Conservation (phyloP, 92 coral and sea anemone species). For the Siderastrea siderea region DNA sequence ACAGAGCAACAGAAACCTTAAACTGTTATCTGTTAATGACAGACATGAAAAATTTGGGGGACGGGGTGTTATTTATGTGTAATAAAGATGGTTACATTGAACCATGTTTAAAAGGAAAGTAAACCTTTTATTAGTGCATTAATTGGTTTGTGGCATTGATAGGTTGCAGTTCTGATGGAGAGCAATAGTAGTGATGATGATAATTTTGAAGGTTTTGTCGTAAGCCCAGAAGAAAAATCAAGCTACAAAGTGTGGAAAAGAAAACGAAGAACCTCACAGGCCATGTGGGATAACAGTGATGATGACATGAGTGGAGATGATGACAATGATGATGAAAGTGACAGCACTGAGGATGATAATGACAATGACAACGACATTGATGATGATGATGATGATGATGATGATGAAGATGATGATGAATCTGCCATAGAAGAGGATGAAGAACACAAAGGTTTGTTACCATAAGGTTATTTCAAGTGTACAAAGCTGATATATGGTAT, state of each 20-base stretch:
- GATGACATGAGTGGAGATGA: conserved; percentile 20
- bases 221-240: conserved; percentile 47
- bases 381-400: conserved; percentile 8
- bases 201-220: conserved; percentile 62
- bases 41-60: too few species aligned
- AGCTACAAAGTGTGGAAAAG: conserved; percentile 52
- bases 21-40: too few species aligned
- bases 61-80: too few species aligned
- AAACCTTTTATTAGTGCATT: too few species aligned
- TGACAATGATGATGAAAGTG: conserved; percentile 27
- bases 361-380: conserved; percentile 37
- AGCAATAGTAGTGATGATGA: conserved; percentile 46
- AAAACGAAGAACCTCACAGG: conserved; percentile 46
- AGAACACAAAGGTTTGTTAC: conserved; percentile 1
- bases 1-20: too few species aligned
- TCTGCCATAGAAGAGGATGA: not conserved
- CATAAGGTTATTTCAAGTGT: too few species aligned
- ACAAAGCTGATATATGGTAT: too few species aligned
- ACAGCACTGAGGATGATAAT: conserved; percentile 46
- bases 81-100: too few species aligned
- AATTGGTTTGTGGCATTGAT: not conserved
- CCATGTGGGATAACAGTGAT: conserved; percentile 29
- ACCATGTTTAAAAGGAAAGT: too few species aligned
- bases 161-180: conserved; percentile 12
- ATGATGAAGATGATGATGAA: not conserved